Evolutionary conservation across 2,113 vertebrate genomes (phyloP).

Genomic region (Verasper variegatus): DNA sequence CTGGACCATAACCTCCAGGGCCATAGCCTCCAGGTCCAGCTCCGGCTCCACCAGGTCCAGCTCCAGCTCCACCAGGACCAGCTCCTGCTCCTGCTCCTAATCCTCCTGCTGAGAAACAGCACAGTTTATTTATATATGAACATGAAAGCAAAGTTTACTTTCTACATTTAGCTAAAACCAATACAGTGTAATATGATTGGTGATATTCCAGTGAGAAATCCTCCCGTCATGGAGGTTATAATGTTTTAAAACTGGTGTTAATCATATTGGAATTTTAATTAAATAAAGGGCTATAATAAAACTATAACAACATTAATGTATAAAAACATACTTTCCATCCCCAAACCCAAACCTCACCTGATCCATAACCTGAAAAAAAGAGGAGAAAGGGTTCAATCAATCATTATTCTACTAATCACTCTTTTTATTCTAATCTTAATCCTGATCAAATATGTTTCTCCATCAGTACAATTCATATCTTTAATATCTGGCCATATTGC

Average conservation of each 20-base stretch:
- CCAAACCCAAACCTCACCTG: constrained; percentile 43
- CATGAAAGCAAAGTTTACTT: neutral
- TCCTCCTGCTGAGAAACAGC: constrained; percentile 38
- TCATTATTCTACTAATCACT: neutral
- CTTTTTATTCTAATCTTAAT: neutral
- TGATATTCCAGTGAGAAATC: neutral
- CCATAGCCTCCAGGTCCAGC: constrained; percentile 23
- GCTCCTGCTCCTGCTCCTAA: constrained; percentile 31
- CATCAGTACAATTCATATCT: neutral
- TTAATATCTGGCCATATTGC: neutral
- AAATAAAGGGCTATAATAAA: too few species aligned
- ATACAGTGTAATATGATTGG: too few species aligned
- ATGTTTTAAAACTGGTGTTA: neutral
- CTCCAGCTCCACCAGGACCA: constrained; percentile 42
- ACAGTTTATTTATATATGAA: neutral
- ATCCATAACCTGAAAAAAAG: constrained; percentile 45
- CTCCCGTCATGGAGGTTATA: neutral
- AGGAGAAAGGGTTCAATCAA: neutral
- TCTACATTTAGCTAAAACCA: neutral
- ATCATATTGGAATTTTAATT: too few species aligned
- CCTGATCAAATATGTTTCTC: neutral
- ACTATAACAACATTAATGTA: neutral
- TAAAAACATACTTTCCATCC: too few species aligned
- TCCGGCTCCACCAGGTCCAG: constrained; percentile 42
- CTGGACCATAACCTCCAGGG: constrained; percentile 25